Base-by-base conservation (phyloP, 1,140 invertebrate species). In the Ceratina japonica region DNA sequence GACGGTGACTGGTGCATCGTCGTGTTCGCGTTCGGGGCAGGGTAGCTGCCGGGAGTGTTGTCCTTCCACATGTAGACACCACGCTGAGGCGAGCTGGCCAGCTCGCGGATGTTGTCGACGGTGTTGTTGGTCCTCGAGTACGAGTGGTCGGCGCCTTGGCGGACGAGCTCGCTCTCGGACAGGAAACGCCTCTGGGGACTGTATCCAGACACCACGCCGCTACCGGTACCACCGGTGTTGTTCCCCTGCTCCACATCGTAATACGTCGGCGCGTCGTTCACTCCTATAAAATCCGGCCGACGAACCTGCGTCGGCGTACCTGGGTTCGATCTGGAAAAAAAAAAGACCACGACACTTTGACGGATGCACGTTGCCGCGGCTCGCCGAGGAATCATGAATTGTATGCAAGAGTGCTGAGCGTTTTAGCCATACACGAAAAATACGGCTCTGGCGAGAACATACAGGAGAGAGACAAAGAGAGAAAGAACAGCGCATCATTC, bases 51-150 rank as follows among this genome's bases (percentile, higher is more conserved):
- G 51, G 93, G 89, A 52, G 96, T 96, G 24, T 95, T 95, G 89
- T 97, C 96, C 87, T 97, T 96, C 96, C 96, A 97, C 91, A 95
- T 95, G 90, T 97, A 97, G 58, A 96, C 95, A 73, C 96, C 96
- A 31, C 96, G 94, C 88, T 97, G 96, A 13, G 96, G 96, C 49
- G 96, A 97, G 37, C 96, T 96, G 0, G 97, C 97, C 75, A 97
- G 93, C 87, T 97, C 97, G 51, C 96, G 93, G 79, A 95, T 95
- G 83, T 94, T 94, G 83, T 94, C 94, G 18, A 94, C 94, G 7
- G 93, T 94, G 77, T 94, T 94, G 80, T 93, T 94, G 4, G 92
- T 93, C 18, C 93, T 88, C 12, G 93, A 89, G 69, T 93, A 94
- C 10, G 91, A 89, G 63, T 93, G 93, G 22, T 93, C 93, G 52